Evolutionary conservation across 1,140 invertebrate genomes (phyloP).

Genomic region (Drosophila pallidifrons): DNA sequence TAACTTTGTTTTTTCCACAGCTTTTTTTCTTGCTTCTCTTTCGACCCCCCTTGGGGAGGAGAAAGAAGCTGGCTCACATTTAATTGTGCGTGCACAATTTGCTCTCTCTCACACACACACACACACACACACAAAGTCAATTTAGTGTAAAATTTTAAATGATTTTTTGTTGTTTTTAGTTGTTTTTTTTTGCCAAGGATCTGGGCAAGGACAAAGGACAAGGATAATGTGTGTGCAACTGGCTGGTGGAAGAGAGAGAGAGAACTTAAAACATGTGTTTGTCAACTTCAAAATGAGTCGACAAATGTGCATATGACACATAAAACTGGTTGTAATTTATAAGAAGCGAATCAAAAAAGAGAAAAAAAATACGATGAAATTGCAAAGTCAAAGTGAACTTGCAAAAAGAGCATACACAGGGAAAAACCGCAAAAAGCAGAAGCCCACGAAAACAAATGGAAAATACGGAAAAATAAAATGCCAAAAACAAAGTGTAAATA

Average conservation of each 20-base stretch:
- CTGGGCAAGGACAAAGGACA: slow-evolving; percentile 38
- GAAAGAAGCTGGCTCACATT: slow-evolving; percentile 41
- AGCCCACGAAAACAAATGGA: slow-evolving; percentile 55
- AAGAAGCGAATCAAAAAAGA: too few species aligned
- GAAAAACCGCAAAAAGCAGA: slow-evolving; percentile 20
- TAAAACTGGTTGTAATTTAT: slow-evolving; percentile 54
- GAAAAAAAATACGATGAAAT: neutral
- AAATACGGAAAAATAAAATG: slow-evolving; percentile 19
- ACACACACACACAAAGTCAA: slow-evolving; percentile 59
- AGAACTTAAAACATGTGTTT: slow-evolving; percentile 53
- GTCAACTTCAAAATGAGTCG: slow-evolving; percentile 38
- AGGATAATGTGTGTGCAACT: neutral
- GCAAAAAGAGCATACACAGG: slow-evolving; percentile 33
- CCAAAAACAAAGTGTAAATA: slow-evolving; percentile 42
- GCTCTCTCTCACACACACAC: too few species aligned
- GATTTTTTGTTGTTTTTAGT: slow-evolving; percentile 27
- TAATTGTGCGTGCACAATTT: slow-evolving; percentile 75
- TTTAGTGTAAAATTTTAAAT: slow-evolving; percentile 78
- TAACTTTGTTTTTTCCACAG: slow-evolving; percentile 20
- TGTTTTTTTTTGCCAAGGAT: slow-evolving; percentile 2
- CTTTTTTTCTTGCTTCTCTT: slow-evolving; percentile 36
- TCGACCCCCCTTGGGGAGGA: slow-evolving; percentile 19
- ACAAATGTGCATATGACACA: slow-evolving; percentile 65
- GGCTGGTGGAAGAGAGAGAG: neutral
- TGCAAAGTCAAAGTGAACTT: slow-evolving; percentile 40